Percentiles rank a stretch among this genome's conserved stretches.
Conservation (phyloP, 2,797 vertebrate species). For the Megalops cyprinoides region DNA sequence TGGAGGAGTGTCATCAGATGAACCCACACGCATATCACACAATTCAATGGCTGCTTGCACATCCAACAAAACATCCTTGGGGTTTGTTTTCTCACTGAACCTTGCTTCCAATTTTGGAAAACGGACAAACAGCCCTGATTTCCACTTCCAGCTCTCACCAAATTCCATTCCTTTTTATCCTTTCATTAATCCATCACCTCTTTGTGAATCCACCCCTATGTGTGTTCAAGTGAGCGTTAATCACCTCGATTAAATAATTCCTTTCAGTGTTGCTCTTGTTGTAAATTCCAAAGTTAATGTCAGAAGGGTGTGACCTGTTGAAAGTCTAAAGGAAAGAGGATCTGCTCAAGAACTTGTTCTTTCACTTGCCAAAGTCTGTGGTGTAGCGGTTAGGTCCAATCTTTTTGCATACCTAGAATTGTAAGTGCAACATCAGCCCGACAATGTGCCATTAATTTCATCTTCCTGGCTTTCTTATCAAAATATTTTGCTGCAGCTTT, state of each 20-base stretch:
- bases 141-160: slow-evolving; percentile 1
- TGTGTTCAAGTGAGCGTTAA: slow-evolving; percentile 24
- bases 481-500: slow-evolving; percentile 70
- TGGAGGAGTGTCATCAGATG: neutral
- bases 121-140: slow-evolving; percentile 1
- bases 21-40: neutral
- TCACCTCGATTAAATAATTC: slow-evolving; percentile 21
- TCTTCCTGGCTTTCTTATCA: slow-evolving; percentile 65
- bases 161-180: neutral
- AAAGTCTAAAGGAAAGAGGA: slow-evolving; percentile 3
- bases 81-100: neutral
- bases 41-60: neutral
- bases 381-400: slow-evolving; percentile 47
- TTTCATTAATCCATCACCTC: slow-evolving; percentile 14
- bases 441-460: slow-evolving; percentile 64
- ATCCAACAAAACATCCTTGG: neutral
- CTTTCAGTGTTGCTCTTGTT: slow-evolving; percentile 3
- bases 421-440: slow-evolving; percentile 45
- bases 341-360: slow-evolving; percentile 25
- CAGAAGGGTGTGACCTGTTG: neutral
- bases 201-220: slow-evolving; percentile 2
- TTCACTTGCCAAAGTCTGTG: slow-evolving; percentile 38
- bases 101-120: slow-evolving; percentile 4
- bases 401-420: slow-evolving; percentile 56
- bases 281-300: slow-evolving; percentile 11